Base-by-base conservation (phyloP, 2,888 invertebrate genomes). In the Ophion ventricosus region DNA sequence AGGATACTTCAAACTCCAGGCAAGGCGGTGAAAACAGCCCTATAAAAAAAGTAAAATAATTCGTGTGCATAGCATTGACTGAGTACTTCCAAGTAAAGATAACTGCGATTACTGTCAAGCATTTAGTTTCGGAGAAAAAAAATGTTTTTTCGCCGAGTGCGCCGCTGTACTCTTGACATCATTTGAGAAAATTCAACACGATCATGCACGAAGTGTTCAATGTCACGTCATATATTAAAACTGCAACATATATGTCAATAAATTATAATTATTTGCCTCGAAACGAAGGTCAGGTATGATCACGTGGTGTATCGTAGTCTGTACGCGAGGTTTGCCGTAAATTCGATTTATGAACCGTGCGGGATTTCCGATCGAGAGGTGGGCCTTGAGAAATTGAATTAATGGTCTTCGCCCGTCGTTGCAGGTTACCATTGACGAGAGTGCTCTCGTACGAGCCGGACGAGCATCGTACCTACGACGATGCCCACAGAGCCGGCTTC, bases 341-440 rank as follows among this genome's bases (percentile, higher is more conserved):
- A 74, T 74, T 49, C 63, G 40, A 73, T 73, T 73, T 43, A 78
- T 72, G 61, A 23, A 73, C 67, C 72, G 40, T 64, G 20, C 35
- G n/a, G 25, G 20, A 29, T 79, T 73, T 73, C 57, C 67, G 59
- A 77, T 72, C 54, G 63, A 20, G 26, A 35, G 29, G 10, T 29
- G 61, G 35, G 26, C 56, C 57, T 72, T 40, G 80, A 20, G 72
- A 73, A 73, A 72, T 80, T 80, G 43, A 40, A 83, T 86, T 87
- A 75, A 57, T 11, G 26, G 20, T 10, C 5, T 69, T 17, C 17
- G 14, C n/a, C 7, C 29, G 54, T 69, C 67, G 23, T 59, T 26
- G n/a, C 94, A 97, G 97, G 85, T 94, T 97, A 88, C 97, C 97
- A 11, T 94, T 95, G 89, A 94, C 95, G 66, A 95, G 94, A 84